Evolutionary conservation across 2,888 invertebrate species (phyloP).

Genomic region (Drosophila histrio): DNA sequence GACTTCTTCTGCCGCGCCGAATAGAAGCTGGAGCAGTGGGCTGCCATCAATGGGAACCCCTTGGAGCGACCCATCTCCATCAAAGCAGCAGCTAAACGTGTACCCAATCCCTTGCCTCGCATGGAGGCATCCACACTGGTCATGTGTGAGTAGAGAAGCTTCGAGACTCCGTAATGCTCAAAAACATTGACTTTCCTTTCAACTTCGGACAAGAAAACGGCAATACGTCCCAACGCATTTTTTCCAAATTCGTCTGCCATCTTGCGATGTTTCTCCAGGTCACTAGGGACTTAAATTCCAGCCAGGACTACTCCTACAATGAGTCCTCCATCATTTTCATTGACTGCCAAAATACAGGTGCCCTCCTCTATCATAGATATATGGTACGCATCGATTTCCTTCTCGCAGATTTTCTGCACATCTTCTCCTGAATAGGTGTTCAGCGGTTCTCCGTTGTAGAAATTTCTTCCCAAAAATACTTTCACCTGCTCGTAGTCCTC

Average conservation of each 20-base stretch:
- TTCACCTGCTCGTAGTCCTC: constrained; percentile 40
- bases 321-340: constrained; percentile 21
- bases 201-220: constrained; percentile 45
- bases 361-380: constrained; percentile 46
- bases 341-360: constrained; percentile 44
- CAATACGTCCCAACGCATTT: constrained; percentile 49
- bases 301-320: constrained; percentile 54
- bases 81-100: constrained; percentile 53
- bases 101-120: constrained; percentile 69
- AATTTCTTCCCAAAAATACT: constrained; percentile 35
- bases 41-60: constrained; percentile 53
- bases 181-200: constrained; percentile 63
- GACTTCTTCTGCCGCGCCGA: constrained; percentile 67
- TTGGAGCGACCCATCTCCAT: constrained; percentile 61
- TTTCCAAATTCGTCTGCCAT: constrained; percentile 31
- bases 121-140: constrained; percentile 54
- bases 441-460: constrained; percentile 47
- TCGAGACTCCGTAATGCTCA: constrained; percentile 54
- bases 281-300: constrained; percentile 18
- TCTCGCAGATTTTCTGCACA: constrained; percentile 27
- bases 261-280: constrained; percentile 35
- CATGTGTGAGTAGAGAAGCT: constrained; percentile 63
- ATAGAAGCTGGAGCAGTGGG: constrained; percentile 71
- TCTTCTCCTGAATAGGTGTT: constrained; percentile 27
- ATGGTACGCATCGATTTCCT: constrained; percentile 45